These are phyloP conservation scores for Psix sp. DNA, from an alignment of 1,140 invertebrate species.

Conservation along the genomic window DNA sequence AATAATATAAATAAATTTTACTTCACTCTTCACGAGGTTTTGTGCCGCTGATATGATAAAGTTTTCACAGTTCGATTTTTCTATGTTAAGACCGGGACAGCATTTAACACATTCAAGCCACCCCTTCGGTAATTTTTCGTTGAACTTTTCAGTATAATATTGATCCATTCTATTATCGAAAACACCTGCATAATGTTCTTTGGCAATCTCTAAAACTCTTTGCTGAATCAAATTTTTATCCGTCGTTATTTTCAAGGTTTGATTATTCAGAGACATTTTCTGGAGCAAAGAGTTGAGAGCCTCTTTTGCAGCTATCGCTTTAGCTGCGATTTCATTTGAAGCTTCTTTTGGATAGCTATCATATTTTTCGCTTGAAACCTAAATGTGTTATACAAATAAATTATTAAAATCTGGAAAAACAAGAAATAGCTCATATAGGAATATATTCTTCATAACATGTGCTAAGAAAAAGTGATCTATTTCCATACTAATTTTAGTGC, in stretches of 20 bases:
- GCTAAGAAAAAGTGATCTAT: too few relatives aligned
- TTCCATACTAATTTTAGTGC: too few relatives aligned
- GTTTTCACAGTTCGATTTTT: constrained; percentile 75
- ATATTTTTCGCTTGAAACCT: constrained; percentile 73
- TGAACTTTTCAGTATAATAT: constrained; percentile 75
- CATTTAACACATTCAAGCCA: constrained; percentile 77
- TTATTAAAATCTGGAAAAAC: neutral
- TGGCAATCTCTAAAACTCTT: constrained; percentile 75
- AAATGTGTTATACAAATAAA: constrained; percentile 71
- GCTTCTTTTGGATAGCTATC: constrained; percentile 80
- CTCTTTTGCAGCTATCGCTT: constrained; percentile 76
- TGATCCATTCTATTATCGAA: constrained; percentile 64
- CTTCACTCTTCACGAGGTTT: too few relatives aligned
- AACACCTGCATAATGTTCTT: constrained; percentile 77
- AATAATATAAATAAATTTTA: too few relatives aligned
- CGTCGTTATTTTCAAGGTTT: constrained; percentile 59
- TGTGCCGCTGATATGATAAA: constrained; percentile 74
- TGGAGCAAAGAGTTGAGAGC: constrained; percentile 73
- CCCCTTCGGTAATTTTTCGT: constrained; percentile 77
- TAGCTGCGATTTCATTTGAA: constrained; percentile 74
- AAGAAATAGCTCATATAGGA: too few relatives aligned
- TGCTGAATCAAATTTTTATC: constrained; percentile 65
- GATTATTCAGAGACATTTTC: constrained; percentile 60
- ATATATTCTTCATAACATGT: too few relatives aligned
- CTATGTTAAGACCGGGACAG: constrained; percentile 72